These are phyloP conservation scores for Patella pellucida DNA, from an alignment of 2,888 invertebrate genomes.

Conservation along the genomic window DNA sequence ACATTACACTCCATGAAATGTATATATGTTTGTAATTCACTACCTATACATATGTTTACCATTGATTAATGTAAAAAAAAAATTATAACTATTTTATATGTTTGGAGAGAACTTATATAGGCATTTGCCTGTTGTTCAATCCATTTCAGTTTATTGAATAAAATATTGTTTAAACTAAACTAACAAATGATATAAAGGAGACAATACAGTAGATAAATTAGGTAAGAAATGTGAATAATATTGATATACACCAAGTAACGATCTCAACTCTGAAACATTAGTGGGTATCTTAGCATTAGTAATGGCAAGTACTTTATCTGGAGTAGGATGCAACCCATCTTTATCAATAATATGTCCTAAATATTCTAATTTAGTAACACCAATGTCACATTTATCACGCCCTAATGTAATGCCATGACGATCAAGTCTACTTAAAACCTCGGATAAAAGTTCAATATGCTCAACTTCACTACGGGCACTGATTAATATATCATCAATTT, in stretches of 20 bases:
- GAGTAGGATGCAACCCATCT: constrained; percentile 30
- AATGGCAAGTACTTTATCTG: constrained; percentile 27
- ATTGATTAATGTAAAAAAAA: too few species aligned
- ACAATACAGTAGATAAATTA: constrained; percentile 35
- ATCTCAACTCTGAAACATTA: constrained; percentile 37
- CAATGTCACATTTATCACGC: background rate
- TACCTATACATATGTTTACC: too few species aligned
- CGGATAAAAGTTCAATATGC: background rate
- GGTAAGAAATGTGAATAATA: constrained; percentile 52
- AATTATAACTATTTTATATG: too few species aligned
- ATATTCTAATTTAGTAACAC: constrained; percentile 24
- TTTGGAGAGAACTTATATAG: too few species aligned
- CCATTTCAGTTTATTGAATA: too few species aligned
- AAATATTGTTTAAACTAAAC: too few species aligned
- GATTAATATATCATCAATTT: background rate
- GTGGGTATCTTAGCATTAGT: constrained; percentile 31
- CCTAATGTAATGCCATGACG: background rate
- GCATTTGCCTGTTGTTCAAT: too few species aligned
- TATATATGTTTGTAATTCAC: too few species aligned
- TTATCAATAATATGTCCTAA: constrained; percentile 41
- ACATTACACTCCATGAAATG: too few species aligned
- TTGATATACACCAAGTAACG: constrained; percentile 48
- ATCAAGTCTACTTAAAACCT: constrained; percentile 1
- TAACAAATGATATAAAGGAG: constrained; percentile 39
- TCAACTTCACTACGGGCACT: background rate